phyloP scores from a whole-genome alignment of 2,797 vertebrate genomes.

The Pipistrellus pygmaeus region DNA sequence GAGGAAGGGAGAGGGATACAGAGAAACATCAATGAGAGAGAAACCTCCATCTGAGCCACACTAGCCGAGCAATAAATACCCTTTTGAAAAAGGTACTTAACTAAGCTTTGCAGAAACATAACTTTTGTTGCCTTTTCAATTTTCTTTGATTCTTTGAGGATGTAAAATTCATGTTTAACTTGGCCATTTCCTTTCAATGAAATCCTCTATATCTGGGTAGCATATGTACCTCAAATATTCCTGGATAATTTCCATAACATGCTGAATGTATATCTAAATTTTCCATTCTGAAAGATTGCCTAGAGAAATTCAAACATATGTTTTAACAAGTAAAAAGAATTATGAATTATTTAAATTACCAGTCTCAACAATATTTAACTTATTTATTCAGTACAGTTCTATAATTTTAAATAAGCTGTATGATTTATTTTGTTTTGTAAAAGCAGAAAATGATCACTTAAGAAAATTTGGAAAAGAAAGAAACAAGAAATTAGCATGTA shows the following conservation, averaged over 20 bases:
- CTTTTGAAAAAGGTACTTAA: not conserved
- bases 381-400: not conserved
- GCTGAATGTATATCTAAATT: not conserved
- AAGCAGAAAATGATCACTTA: constrained; percentile 10
- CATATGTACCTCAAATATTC: not conserved
- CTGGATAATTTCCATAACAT: not conserved
- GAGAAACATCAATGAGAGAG: no score
- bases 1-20: no score
- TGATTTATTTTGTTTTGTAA: constrained; percentile 51
- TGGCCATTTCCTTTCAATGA: constrained; percentile 40
- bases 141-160: constrained; percentile 37
- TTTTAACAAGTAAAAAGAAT: constrained; percentile 34
- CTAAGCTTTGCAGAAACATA: constrained; percentile 29
- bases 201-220: not conserved
- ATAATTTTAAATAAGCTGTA: constrained; percentile 9
- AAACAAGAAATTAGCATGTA: not conserved
- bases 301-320: constrained; percentile 7
- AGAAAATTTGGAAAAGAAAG: constrained; percentile 7
- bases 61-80: not conserved
- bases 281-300: constrained; percentile 18
- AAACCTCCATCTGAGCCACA: no score
- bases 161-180: constrained; percentile 24
- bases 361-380: constrained; percentile 38
- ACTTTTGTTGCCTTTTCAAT: constrained; percentile 37
- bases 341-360: not conserved